These are phyloP conservation scores for Dryococelus australis DNA, from an alignment of 2,888 invertebrate species.

Conservation along the genomic window DNA sequence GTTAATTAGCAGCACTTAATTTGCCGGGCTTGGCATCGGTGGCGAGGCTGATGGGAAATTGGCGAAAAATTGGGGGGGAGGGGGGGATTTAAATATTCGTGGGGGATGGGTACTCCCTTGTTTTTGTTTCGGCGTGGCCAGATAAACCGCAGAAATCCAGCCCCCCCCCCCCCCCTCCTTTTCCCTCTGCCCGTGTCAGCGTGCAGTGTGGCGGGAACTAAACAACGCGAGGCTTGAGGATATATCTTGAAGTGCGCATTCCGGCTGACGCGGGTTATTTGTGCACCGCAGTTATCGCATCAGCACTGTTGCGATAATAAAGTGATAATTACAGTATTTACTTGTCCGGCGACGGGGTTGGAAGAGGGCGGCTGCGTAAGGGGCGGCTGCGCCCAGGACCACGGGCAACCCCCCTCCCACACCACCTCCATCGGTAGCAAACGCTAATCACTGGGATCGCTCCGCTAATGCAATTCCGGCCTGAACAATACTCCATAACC, in stretches of 20 bases:
- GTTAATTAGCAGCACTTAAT: neutral
- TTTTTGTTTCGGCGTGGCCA: neutral
- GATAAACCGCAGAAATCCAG: neutral
- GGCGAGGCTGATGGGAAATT: too few relatives aligned
- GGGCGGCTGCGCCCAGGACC: too few relatives aligned
- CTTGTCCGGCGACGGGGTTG: neutral
- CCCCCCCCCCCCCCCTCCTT: too few relatives aligned
- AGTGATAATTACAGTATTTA: constrained; percentile 5
- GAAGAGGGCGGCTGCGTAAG: neutral
- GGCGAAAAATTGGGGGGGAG: too few relatives aligned
- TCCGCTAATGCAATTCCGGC: neutral
- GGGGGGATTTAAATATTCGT: neutral
- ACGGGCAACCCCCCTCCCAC: too few relatives aligned
- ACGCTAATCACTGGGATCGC: neutral
- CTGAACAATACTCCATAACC: neutral
- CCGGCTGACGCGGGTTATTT: neutral
- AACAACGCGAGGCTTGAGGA: neutral
- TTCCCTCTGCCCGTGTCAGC: too few relatives aligned
- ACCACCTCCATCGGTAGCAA: neutral
- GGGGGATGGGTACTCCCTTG: neutral
- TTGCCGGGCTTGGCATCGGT: neutral
- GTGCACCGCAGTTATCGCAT: neutral
- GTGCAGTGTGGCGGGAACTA: neutral
- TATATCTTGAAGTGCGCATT: neutral
- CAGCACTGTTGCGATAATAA: constrained; percentile 6